These are phyloP conservation scores for Liposcelis brunnea DNA, from an alignment of 2,888 invertebrate genomes.

Conservation along the genomic window DNA sequence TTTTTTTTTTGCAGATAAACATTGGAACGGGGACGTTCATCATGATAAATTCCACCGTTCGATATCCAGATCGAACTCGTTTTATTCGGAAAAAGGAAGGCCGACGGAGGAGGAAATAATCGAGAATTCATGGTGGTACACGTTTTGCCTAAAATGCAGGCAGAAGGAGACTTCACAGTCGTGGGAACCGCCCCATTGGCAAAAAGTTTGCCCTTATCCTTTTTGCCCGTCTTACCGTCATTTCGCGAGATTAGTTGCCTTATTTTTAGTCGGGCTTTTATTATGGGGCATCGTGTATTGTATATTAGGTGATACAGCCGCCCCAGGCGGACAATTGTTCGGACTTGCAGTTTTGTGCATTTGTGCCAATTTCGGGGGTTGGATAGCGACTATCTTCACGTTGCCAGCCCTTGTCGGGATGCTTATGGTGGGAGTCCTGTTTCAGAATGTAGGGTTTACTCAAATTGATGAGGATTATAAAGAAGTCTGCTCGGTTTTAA, in stretches of 20 bases:
- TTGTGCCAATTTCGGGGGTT: conserved; percentile 66
- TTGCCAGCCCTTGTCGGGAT: conserved; percentile 75
- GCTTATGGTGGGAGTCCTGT: conserved; percentile 62
- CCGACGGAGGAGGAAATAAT: neutral
- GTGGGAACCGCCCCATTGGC: conserved; percentile 71
- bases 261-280: conserved; percentile 53
- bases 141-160: conserved; percentile 63
- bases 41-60: neutral
- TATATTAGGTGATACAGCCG: conserved; percentile 57
- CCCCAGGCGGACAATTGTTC: conserved; percentile 70
- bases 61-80: conserved; percentile 3
- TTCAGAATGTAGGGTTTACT: conserved; percentile 45
- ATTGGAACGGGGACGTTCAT: conserved; percentile 3
- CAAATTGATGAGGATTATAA: conserved; percentile 48
- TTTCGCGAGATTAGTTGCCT: conserved; percentile 56
- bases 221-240: conserved; percentile 72
- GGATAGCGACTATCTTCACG: conserved; percentile 59
- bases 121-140: conserved; percentile 63
- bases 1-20: conserved; percentile 8
- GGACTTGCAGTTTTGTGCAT: conserved; percentile 56
- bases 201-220: conserved; percentile 64
- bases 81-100: neutral
- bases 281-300: conserved; percentile 62
- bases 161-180: conserved; percentile 47
- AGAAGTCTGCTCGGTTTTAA: conserved; percentile 48